phyloP scores from a whole-genome alignment of 2,888 invertebrate species.

The Platycheirus rosarum region DNA sequence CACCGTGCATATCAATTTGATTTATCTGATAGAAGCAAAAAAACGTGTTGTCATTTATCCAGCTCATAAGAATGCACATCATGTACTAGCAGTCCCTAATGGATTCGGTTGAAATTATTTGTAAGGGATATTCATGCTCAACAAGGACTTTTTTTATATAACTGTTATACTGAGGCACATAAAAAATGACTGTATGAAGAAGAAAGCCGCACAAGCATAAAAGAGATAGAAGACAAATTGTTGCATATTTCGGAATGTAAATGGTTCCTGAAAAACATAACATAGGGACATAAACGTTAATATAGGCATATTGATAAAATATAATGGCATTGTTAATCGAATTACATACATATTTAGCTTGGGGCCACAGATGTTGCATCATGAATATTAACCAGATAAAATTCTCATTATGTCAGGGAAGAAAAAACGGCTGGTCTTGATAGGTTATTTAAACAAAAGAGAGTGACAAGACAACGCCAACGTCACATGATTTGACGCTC shows the following conservation, averaged over 20 bases:
- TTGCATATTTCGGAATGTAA: not conserved
- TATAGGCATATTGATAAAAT: not conserved
- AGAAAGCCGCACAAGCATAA: not conserved
- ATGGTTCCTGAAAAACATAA: not conserved
- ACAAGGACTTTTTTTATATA: slow-evolving; percentile 1
- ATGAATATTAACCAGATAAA: slow-evolving; percentile 32
- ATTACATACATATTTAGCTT: slow-evolving; percentile 9
- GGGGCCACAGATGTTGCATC: slow-evolving; percentile 18
- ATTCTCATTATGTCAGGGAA: not conserved
- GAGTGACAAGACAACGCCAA: slow-evolving; percentile 1
- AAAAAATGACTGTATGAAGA: not conserved
- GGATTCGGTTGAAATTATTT: slow-evolving; percentile 65
- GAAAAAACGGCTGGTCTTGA: slow-evolving; percentile 5
- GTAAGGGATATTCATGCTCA: slow-evolving; percentile 33
- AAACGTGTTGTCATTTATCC: slow-evolving; percentile 24
- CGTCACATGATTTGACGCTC: not conserved
- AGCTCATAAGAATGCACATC: slow-evolving; percentile 61
- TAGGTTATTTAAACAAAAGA: not conserved
- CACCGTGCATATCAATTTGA: slow-evolving; percentile 51
- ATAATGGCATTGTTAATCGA: slow-evolving; percentile 30
- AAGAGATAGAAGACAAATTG: not conserved
- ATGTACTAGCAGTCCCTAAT: slow-evolving; percentile 56
- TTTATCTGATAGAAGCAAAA: slow-evolving; percentile 4
- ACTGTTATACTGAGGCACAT: not conserved
- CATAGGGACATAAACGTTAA: not conserved